Evolutionary conservation across 2,888 invertebrate genomes (phyloP), one percentile per base, ranked within the genome.

Genomic region (Danaus chrysippus): DNA sequence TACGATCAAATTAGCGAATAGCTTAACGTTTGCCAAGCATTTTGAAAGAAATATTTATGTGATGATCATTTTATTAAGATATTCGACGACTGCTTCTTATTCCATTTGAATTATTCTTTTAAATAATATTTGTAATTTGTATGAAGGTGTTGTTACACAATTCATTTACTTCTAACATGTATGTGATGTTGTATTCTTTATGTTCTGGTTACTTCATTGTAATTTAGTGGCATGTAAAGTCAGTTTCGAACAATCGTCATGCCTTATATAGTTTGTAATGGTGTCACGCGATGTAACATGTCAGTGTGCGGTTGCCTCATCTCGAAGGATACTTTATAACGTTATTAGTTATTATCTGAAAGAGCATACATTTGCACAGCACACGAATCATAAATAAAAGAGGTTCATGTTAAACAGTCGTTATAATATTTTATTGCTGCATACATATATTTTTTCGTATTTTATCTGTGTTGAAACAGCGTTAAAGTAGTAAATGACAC

Each of bases 251-350:
- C 17, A 49, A 49, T 49, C 17, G 49, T 17, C 49, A 17, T 49
- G 49, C 59, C 57, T 62, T 62, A 59, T 62, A 64, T 34, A 58
- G 55, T 12, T 53, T 42, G 43, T 56, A 63, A 58, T 17, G 42
- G 52, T 53, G 41, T 53, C 85, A 86, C 85, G 87, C 87, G 77
- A 86, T 78, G 64, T 86, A 76, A 76, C 86, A 83, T 86, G 85
- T 72, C 65, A 64, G 70, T 66, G 71, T 70, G 71, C 78, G 75
- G 75, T 81, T 75, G 49, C 49, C 76, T 74, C 77, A 75, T 76
- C 76, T 73, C 70, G 65, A 63, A 62, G 74, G 76, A 81, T 82
- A 82, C 80, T 84, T 82, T 81, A 81, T 79, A 53, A 52, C 81
- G 81, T 74, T 49, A 49, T 81, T 83, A 80, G 81, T 80, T 84